Base-by-base conservation (phyloP, 92 coral and sea anemone genomes). In the Epizoanthus stellaris region DNA sequence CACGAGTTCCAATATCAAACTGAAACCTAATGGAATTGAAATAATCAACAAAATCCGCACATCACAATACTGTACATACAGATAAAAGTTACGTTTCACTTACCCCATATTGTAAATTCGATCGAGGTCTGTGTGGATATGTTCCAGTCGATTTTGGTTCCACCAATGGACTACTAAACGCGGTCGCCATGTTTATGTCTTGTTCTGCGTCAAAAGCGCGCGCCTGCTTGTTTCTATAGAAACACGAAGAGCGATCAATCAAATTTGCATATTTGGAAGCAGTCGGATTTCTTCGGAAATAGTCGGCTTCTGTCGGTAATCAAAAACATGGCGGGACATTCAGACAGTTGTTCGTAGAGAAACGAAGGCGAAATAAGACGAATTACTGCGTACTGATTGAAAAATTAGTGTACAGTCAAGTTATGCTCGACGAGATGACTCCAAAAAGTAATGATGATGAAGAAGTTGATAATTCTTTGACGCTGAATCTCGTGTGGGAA, bases 401-500 rank as follows among this genome's bases (percentile, higher is more conserved):
- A 8, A 68, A 38, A 15, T 8, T 34, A 68, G 45, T 6, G 49
- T 39, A 5, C 4, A 68, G 23, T 68, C 11, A 68, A n/a, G 17
- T 2, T 76, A 7, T 76, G 12, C 5, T 61, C 21, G 39, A 36
- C 61, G 67, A 62, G 45, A 79, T 79, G 72, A 79, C 65, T 79
- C 25, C 83, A 79, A 43, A 64, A 15, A 59, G 47, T 20, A 79
- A 40, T 1, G 83, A 19, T 9, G 83, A 79, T 6, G 65, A 59
- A 53, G 39, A 62, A 36, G 14, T 47, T 20, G 6, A 12, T 21
- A 21, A 45, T 79, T 63, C 72, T 19, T 73, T 85, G 4, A 42
- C 57, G 6, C 76, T 87, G 5, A 87, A 76, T 42, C 68, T 82
- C 8, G 42, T 70, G 17, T 87, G 82, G 70, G 76, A 83, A 67